Percentiles rank a stretch among this genome's conserved stretches.
phyloP scores from a whole-genome alignment of 2,113 vertebrate species.

The Sialia sialis region DNA sequence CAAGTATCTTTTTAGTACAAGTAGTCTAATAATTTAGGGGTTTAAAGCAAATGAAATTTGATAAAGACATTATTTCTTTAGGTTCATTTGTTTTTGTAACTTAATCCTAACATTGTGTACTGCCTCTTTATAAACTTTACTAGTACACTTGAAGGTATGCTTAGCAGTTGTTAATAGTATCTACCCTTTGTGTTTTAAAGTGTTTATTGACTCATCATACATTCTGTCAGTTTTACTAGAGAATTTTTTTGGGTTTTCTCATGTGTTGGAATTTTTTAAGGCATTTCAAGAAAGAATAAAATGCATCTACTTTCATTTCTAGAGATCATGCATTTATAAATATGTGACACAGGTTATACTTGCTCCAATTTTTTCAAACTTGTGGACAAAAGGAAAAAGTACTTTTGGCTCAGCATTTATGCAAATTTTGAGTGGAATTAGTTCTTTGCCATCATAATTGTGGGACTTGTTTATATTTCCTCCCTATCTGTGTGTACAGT shows the following conservation, averaged over 20 bases:
- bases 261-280: not conserved
- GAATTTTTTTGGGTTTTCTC: not conserved
- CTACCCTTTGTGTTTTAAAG: not conserved
- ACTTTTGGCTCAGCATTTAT: not conserved
- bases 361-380: not conserved
- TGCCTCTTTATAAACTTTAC: not conserved
- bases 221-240: not conserved
- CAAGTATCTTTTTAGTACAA: not conserved
- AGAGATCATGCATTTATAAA: not conserved
- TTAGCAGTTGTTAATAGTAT: not conserved
- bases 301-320: not conserved
- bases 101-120: not conserved
- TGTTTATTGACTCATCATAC: not conserved
- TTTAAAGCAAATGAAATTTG: not conserved
- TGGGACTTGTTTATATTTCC: not conserved
- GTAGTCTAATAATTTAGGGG: not conserved
- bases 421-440: not conserved
- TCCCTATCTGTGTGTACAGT: not conserved
- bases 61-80: not conserved
- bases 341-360: not conserved
- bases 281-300: not conserved
- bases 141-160: not conserved
- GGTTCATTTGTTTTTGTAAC: not conserved
- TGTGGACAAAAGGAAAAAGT: not conserved
- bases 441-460: not conserved